Percentiles rank a stretch among this genome's conserved stretches.
Evolutionary conservation across 2,797 vertebrate species (phyloP).

Genomic region (Rousettus madagascariensis): DNA sequence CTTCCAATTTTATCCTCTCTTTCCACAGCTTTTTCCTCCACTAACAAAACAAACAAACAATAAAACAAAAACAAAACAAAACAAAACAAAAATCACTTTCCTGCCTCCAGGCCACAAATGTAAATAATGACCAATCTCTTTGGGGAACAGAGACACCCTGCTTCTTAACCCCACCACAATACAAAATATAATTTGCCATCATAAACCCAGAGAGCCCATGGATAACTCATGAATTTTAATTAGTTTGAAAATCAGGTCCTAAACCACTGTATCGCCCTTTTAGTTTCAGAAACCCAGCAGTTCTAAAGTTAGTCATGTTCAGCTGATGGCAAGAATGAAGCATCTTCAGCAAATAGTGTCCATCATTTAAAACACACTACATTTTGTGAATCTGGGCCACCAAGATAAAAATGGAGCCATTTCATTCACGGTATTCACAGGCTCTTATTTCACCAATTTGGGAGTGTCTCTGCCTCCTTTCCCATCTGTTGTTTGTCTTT

Average conservation of each 20-base stretch:
- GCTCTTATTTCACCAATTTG: not conserved
- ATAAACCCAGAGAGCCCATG: not conserved
- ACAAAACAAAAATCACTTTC: not conserved
- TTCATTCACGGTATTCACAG: not conserved
- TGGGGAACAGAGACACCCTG: not conserved
- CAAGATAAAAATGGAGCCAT: not conserved
- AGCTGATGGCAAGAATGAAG: not conserved
- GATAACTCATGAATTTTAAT: not conserved
- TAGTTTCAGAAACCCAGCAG: not conserved
- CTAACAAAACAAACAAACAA: not conserved
- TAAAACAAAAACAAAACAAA: not conserved
- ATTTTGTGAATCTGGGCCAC: not conserved
- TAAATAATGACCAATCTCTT: not conserved
- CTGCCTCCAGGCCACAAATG: not conserved
- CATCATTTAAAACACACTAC: not conserved
- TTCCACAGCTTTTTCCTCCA: not conserved
- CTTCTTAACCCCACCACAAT: not conserved
- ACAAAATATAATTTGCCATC: not conserved
- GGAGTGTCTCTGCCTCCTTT: not conserved
- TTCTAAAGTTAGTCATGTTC: not conserved
- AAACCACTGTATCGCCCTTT: not conserved
- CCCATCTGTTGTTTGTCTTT: conserved; percentile 31
- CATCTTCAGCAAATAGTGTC: not conserved
- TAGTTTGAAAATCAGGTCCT: not conserved
- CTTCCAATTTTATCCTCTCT: not conserved